Evolutionary conservation across 2,113 vertebrate genomes (phyloP), one percentile per base, ranked within the genome.

Genomic region (Pyrgilauda ruficollis): DNA sequence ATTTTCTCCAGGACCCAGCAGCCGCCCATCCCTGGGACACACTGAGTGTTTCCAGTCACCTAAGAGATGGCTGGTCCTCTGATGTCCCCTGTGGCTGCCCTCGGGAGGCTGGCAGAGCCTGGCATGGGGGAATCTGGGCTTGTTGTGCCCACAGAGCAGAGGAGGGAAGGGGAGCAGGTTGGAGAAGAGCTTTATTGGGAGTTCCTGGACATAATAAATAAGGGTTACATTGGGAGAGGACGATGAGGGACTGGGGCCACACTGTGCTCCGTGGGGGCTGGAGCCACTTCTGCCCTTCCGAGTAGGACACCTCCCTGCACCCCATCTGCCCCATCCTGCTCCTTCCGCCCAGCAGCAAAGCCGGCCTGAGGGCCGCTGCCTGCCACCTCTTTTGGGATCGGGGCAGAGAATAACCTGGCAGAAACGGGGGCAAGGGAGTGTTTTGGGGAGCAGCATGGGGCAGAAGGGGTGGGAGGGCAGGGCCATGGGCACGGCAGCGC

Each of bases 341-440:
- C 23, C 53, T 84, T 91, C 84, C 2, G 3, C 49, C 56, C 44
- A 68, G 35, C 2, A 11, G 78, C n/a, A 5, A 87, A 92, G 58
- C 44, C 0, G 0, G 24, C 75, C 70, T 0, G 0, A 28, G n/a
- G 18, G 33, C 44, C 0, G 0, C 47, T 55, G 78, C 33, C 78
- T 84, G 44, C 78, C 0, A 0, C 68, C 37, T 37, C 27, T 50
- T 44, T 47, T 39, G 58, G 61, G 58, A 79, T 6, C 0, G 0
- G 39, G 35, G 43, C 55, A 59, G 26, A 66, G 53, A 80, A 80
- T 39, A 84, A 73, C 63, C 49, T 2, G 1, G 68, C 53, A 86
- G 90, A 76, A 89, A 52, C 0, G 0, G 0, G 49, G 18, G 11
- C 63, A 76, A 80, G 76, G 80, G 72, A 70, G n/a, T 2, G 0